These are phyloP conservation scores for Agrochola circellaris DNA, from an alignment of 2,888 invertebrate species.

Conservation along the genomic window DNA sequence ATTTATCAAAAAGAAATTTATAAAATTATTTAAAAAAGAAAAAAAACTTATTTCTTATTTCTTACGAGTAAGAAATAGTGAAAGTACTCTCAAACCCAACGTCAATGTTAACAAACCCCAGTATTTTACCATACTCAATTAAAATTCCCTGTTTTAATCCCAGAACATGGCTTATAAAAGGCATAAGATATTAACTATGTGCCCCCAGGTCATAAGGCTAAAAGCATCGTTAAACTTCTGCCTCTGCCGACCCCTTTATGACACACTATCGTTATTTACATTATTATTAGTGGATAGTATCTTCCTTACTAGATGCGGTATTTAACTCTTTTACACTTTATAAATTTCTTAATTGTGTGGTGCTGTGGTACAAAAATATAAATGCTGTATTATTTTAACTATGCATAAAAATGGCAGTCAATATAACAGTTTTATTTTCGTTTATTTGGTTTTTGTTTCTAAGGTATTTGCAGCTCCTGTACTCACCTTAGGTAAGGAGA, in stretches of 20 bases:
- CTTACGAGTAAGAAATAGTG: background rate
- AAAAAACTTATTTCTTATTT: too few relatives aligned
- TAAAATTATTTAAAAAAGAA: too few relatives aligned
- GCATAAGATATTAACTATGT: conserved; percentile 31
- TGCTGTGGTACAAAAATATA: background rate
- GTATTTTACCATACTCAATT: conserved; percentile 2
- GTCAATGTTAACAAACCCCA: background rate
- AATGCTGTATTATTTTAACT: background rate
- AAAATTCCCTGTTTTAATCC: background rate
- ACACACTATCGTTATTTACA: conserved; percentile 20
- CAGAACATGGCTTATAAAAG: conserved; percentile 16
- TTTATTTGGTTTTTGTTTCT: background rate
- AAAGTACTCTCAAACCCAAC: background rate
- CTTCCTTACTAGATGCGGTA: background rate
- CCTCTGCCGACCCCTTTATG: conserved; percentile 21
- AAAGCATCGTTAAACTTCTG: conserved; percentile 45
- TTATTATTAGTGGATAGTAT: conserved; percentile 15
- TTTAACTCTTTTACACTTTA: background rate
- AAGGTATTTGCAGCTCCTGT: too few relatives aligned
- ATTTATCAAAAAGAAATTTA: too few relatives aligned
- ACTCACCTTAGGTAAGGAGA: background rate
- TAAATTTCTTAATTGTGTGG: too few relatives aligned
- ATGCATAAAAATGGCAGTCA: background rate
- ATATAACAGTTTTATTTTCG: background rate
- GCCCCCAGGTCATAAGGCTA: conserved; percentile 35